phyloP scores from a whole-genome alignment of 2,888 invertebrate genomes.

The Pristionchus arcanus region DNA sequence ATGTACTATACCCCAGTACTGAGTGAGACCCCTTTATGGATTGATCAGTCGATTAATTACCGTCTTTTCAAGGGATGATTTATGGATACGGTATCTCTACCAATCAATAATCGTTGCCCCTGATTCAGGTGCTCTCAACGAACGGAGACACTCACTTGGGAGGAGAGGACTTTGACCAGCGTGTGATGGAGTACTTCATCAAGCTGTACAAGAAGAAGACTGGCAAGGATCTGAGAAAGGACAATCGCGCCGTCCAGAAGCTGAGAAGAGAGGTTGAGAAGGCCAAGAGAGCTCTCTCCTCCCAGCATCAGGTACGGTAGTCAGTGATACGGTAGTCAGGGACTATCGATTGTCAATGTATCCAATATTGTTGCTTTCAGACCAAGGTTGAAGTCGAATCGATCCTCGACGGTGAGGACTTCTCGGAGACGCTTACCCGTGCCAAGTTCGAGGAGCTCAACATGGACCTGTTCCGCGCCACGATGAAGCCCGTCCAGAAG shows the following conservation, averaged over 20 bases:
- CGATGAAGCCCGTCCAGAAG: slow-evolving; percentile 95
- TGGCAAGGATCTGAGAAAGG: slow-evolving; percentile 80
- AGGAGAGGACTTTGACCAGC: slow-evolving; percentile 90
- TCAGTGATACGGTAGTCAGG: background rate
- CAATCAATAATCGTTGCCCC: slow-evolving; percentile 7
- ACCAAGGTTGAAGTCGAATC: slow-evolving; percentile 96
- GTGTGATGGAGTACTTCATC: slow-evolving; percentile 91
- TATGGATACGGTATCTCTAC: background rate
- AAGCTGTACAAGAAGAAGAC: slow-evolving; percentile 85
- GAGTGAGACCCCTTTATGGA: no score
- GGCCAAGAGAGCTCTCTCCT: slow-evolving; percentile 87
- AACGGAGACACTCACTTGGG: slow-evolving; percentile 81
- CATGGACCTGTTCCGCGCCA: slow-evolving; percentile 86
- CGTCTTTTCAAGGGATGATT: no score
- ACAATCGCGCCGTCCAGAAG: slow-evolving; percentile 80
- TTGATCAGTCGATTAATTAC: no score
- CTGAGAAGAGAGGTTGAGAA: slow-evolving; percentile 81
- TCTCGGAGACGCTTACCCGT: slow-evolving; percentile 96
- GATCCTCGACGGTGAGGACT: slow-evolving; percentile 97
- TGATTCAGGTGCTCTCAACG: slow-evolving; percentile 62
- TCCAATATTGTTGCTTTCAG: slow-evolving; percentile 12
- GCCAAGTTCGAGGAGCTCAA: slow-evolving; percentile 88
- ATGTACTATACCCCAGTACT: no score
- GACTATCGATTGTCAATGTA: background rate
- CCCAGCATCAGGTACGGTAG: slow-evolving; percentile 86